phyloP scores from a whole-genome alignment of 2,797 vertebrate genomes.

The Chanos chanos region DNA sequence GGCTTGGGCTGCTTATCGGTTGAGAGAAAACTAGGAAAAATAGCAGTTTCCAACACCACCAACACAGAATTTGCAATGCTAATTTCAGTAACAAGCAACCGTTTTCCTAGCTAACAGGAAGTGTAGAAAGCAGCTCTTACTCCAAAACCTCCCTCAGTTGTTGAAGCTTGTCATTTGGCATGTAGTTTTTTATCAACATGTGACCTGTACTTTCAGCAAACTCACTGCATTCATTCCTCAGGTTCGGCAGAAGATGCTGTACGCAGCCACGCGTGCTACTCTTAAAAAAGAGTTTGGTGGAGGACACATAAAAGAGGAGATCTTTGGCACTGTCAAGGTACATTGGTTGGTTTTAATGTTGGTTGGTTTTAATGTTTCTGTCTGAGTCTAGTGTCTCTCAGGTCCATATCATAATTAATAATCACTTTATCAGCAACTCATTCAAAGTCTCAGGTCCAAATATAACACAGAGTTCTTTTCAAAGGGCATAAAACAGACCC shows the following conservation, averaged over 20 bases:
- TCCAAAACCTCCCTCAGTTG: not conserved
- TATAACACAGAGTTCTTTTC: too few relatives aligned
- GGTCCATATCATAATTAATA: too few relatives aligned
- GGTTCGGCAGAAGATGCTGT: constrained; percentile 88
- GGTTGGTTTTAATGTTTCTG: too few relatives aligned
- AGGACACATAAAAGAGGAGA: constrained; percentile 85
- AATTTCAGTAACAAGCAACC: constrained; percentile 33
- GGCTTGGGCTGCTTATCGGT: not conserved
- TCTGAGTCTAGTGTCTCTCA: too few relatives aligned
- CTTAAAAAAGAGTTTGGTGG: constrained; percentile 88
- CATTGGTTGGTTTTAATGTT: too few relatives aligned
- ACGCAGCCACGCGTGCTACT: constrained; percentile 83
- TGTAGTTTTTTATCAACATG: too few relatives aligned
- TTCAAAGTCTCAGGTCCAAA: too few relatives aligned
- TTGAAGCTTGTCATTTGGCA: not conserved
- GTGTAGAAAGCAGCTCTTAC: constrained; percentile 4
- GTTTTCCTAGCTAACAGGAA: constrained; percentile 13
- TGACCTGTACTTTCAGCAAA: not conserved
- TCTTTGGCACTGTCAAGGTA: constrained; percentile 84
- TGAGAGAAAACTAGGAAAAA: not conserved
- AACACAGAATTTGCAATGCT: constrained; percentile 48
- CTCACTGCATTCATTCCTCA: constrained; percentile 31
- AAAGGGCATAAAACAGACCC: too few relatives aligned
- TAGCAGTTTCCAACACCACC: too few relatives aligned
- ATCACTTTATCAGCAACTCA: too few relatives aligned